Evolutionary conservation across 2,888 invertebrate genomes (phyloP), one percentile per base, ranked within the genome.

Genomic region (Hermaeophaga mercurialis): DNA sequence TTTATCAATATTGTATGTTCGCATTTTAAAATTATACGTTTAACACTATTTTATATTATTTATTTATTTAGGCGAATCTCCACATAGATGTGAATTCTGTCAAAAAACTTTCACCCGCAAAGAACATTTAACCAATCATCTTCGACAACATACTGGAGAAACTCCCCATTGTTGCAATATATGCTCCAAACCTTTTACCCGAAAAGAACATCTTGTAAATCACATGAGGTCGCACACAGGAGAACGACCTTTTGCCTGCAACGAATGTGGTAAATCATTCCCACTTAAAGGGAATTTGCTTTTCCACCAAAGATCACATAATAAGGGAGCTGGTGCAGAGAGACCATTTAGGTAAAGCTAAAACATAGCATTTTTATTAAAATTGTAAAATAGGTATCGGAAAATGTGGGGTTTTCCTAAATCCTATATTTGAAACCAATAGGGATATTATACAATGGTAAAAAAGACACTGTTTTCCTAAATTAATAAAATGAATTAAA

Each of bases 261-360:
- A 85, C 59, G 91, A 91, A 70, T 93, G 92, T 74, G 92, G 92
- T 70, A 92, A 91, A 75, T 89, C 90, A 45, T 92, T 92, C 80
- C 91, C 91, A 0, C 79, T 91, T 44, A 91, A 91, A 79, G 91
- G 70, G 36, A 91, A 92, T 73, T 79, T 92, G 41, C 81, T 93
- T 63, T 92, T 92, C 81, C 92, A 93, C 75, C 90, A 91, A 78
- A 84, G 92, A 56, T 91, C 92, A 63, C 92, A 93, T 78, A 89
- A 89, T 70, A 91, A 91, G 63, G 78, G 78, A n/a, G 75, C 75
- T 1, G 70, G 69, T 1, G 78, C 78, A 0, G 78, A 78, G 50
- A 60, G 78, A 24, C 78, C 78, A n/a, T 91, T 89, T 78, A 82
- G 88, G 57, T 57, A 53, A 45, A n/a, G 33, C n/a, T n/a, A n/a